Conservation (phyloP, 2,113 vertebrate genomes). For the Dinomys branickii region DNA sequence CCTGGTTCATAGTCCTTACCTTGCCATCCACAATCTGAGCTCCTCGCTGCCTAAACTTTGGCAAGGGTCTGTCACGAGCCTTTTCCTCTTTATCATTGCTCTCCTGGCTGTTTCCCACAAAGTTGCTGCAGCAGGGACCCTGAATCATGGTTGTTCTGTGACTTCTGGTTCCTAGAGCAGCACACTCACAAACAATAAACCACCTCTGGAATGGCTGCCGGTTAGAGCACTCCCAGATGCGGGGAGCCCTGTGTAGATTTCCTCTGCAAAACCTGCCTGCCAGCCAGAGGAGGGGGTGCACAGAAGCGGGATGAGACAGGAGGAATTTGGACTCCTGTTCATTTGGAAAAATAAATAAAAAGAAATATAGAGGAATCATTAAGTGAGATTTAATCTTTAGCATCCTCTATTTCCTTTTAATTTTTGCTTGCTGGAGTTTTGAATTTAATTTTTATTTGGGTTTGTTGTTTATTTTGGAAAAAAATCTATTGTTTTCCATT, state of each 20-base stretch:
- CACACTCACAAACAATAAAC: background rate
- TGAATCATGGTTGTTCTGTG: background rate
- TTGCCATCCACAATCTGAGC: background rate
- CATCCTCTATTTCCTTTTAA: constrained; percentile 29
- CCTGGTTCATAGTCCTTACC: background rate
- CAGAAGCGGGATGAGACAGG: background rate
- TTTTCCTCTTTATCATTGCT: background rate
- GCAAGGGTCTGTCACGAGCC: background rate
- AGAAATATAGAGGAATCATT: constrained; percentile 40
- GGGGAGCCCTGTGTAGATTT: background rate
- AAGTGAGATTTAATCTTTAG: background rate
- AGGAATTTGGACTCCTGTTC: background rate
- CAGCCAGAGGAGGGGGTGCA: background rate
- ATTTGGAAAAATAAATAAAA: constrained; percentile 56
- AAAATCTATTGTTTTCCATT: constrained; percentile 63
- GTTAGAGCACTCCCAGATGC: background rate
- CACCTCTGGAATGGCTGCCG: background rate
- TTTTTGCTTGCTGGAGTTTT: constrained; percentile 36
- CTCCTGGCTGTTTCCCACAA: background rate
- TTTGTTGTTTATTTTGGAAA: constrained; percentile 75
- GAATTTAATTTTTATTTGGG: constrained; percentile 65
- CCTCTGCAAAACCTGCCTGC: background rate
- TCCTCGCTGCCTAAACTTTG: background rate
- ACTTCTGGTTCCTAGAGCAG: background rate
- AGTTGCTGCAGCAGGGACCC: background rate